phyloP scores from a whole-genome alignment of 1,140 invertebrate species.

The Babylonia areolata region DNA sequence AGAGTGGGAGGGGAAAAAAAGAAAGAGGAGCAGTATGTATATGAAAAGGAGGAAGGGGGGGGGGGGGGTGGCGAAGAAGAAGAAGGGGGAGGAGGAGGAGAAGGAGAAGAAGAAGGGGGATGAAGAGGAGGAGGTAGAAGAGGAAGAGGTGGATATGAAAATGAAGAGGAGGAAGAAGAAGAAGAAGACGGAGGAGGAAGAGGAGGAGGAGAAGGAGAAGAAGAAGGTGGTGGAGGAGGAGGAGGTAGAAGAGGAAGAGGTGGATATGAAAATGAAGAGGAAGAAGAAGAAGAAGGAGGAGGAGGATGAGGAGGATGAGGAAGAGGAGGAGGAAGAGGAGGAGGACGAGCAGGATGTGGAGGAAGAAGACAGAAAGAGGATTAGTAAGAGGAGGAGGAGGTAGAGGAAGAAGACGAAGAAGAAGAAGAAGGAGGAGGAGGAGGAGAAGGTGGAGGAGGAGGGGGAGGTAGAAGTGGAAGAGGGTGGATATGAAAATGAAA shows the following conservation, averaged over 20 bases:
- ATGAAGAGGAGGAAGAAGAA: neutral
- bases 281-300: neutral
- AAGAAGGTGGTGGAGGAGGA: too few species aligned
- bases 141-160: neutral
- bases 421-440: neutral
- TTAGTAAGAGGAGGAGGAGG: neutral
- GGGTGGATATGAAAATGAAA: neutral
- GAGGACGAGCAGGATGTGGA: neutral
- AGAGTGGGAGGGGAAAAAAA: neutral
- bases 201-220: too few species aligned
- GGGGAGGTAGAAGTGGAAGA: neutral
- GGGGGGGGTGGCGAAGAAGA: too few species aligned
- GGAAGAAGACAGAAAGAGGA: neutral
- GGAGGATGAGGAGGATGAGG: neutral
- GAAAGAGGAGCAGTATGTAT: neutral
- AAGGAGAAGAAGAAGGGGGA: too few species aligned
- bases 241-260: too few species aligned
- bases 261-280: neutral
- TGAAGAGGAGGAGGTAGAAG: neutral
- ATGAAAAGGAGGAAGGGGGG: neutral
- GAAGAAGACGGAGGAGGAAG: neutral
- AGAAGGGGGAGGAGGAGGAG: too few species aligned
- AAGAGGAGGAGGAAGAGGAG: neutral
- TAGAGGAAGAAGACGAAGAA: neutral
- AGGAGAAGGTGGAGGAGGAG: neutral